A percentile compares a stretch with the other conserved stretches of the same genome.
Evolutionary conservation across 2,797 vertebrate genomes (phyloP).

Genomic region (Pseudochirops corinnae): DNA sequence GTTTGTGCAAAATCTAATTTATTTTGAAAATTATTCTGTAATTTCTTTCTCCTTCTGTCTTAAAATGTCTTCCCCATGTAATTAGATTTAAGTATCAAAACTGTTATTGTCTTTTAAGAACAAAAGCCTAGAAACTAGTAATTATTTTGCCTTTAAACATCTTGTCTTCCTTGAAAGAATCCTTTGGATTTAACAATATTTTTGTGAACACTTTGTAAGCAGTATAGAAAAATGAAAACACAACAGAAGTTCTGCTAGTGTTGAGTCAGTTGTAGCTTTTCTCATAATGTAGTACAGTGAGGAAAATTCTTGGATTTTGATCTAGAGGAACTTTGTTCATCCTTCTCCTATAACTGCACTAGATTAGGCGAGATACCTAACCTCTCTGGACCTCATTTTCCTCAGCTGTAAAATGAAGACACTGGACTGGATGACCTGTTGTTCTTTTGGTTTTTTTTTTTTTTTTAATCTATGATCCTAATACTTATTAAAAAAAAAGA

Average conservation of each 20-base stretch:
- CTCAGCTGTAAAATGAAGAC: background rate
- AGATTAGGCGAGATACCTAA: background rate
- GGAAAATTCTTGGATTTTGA: background rate
- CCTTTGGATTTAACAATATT: slow-evolving; percentile 56
- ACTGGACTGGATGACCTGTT: background rate
- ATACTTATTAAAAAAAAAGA: background rate
- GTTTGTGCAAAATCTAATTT: slow-evolving; percentile 82
- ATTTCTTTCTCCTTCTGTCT: slow-evolving; percentile 80
- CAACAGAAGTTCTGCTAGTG: background rate
- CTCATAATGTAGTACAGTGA: background rate
- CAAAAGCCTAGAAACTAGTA: slow-evolving; percentile 79
- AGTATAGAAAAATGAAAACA: slow-evolving; percentile 12
- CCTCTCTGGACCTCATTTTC: background rate
- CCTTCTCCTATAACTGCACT: background rate
- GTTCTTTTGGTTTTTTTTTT: background rate
- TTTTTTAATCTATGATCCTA: background rate
- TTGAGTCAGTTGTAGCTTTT: slow-evolving; percentile 50
- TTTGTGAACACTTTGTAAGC: slow-evolving; percentile 51
- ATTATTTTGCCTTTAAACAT: slow-evolving; percentile 76
- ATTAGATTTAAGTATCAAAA: slow-evolving; percentile 83
- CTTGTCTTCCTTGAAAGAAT: slow-evolving; percentile 65
- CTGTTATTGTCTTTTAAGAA: slow-evolving; percentile 79
- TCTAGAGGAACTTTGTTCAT: background rate
- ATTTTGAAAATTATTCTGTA: slow-evolving; percentile 80
- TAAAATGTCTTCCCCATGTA: slow-evolving; percentile 81